Percentiles rank a stretch among this genome's conserved stretches.
phyloP scores from a whole-genome alignment of 2,888 invertebrate species.

The Panorpa germanica region DNA sequence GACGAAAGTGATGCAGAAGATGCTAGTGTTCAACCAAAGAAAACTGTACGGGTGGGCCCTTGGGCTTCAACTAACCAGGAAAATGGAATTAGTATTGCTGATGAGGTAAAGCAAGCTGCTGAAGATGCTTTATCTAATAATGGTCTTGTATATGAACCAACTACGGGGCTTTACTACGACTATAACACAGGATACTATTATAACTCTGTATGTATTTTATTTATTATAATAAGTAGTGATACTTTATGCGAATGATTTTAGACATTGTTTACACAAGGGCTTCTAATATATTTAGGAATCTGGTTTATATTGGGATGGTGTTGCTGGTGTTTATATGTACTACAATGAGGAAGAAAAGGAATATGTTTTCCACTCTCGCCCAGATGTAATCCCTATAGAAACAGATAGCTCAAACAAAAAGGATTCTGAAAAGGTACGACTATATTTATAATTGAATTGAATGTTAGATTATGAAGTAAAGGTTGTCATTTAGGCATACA shows the following conservation, averaged over 20 bases:
- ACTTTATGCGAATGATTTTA: background rate
- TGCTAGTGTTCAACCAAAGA: conserved; percentile 14
- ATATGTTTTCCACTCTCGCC: conserved; percentile 68
- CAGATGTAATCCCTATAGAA: conserved; percentile 26
- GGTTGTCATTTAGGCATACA: too few relatives aligned
- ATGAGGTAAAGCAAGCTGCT: conserved; percentile 61
- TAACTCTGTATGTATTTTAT: conserved; percentile 46
- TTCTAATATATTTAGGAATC: conserved; percentile 37
- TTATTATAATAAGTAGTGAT: background rate
- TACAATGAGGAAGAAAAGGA: conserved; percentile 57
- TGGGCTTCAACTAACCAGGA: conserved; percentile 15
- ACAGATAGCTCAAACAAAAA: conserved; percentile 13
- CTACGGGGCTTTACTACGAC: conserved; percentile 76
- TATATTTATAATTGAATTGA: too few relatives aligned
- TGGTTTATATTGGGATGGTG: conserved; percentile 76
- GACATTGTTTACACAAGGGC: conserved; percentile 1
- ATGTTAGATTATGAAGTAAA: too few relatives aligned
- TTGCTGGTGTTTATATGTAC: conserved; percentile 64
- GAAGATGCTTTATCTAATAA: conserved; percentile 51
- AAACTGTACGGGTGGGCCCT: conserved; percentile 11
- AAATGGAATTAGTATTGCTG: conserved; percentile 31
- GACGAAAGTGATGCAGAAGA: conserved; percentile 18
- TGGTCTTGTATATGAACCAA: conserved; percentile 73
- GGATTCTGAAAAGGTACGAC: conserved; percentile 12
- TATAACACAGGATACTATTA: conserved; percentile 80